Base-by-base conservation (phyloP, 2,888 invertebrate species). In the Tinea semifulvella region DNA sequence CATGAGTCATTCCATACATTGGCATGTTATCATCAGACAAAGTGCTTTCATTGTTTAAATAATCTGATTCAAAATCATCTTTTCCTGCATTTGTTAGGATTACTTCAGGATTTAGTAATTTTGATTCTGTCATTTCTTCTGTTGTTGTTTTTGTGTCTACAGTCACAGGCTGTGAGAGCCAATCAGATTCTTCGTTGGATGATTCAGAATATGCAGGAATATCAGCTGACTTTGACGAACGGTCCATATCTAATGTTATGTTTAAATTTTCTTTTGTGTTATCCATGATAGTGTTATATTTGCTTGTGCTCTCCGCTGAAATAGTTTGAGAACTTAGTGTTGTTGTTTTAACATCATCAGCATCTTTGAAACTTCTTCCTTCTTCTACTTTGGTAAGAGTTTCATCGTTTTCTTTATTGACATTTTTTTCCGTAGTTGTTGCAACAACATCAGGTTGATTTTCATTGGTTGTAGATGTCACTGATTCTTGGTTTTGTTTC, bases 31-130 rank as follows among this genome's bases (percentile, higher is more conserved):
- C 58, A 49, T 45, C 54, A 54, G 58, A 68, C 70, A 43, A 53
- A 61, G 55, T 48, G 38, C 58, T 63, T 58, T 70, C 63, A 46
- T 64, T 68, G 52, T 51, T 72, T 46, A 77, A 58, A 50, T 80
- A 77, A 56, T 79, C 77, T 0, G 77, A 73, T 50, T 75, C 77
- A 50, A 71, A 70, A 54, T 77, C 75, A 43, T 72, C 68, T 54
- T 71, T 76, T 2, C 53, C 52, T 22, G 55, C 13, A 20, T 6
- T 19, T 20, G 8, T 22, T 22, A 8, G 25, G 5, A 8, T n/a
- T n/a, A n/a, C 8, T 7, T 22, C 5, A 22, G 5, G 8, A 22
- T 22, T 22, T 22, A 22, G 5, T 22, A 22, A 22, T 7, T 22
- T 22, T 22, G 31, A 31, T 31, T 40, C 14, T 3, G 18, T 14